Base-by-base conservation (phyloP, 2,888 invertebrate genomes). In the Brachyptera risi region DNA sequence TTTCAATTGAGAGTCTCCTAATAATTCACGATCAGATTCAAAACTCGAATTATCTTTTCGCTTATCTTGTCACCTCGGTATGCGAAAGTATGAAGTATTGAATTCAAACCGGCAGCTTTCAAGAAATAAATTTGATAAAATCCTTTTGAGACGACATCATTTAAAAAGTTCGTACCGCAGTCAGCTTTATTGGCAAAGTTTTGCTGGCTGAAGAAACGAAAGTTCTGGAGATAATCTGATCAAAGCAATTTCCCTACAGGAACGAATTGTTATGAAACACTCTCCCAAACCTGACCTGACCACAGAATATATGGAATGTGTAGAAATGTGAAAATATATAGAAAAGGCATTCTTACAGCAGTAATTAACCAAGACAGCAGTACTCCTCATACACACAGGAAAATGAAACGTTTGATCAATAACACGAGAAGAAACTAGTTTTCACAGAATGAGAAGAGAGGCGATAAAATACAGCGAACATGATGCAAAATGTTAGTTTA, bases 191-290 rank as follows among this genome's bases (percentile, higher is more conserved):
- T 21, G 47, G 9, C 21, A 47, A 47, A 47, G 23, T 47, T 47
- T 24, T 17, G 21, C 23, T 24, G 21, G 21, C 23, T 47, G 23
- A 47, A 47, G 47, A 47, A 47, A 47, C 47, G 24, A 47, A 47
- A 47, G 47, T 47, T 42, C 42, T 31, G 31, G 24, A 24, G 31
- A 21, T 47, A 47, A 47, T 21, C 47, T 24, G n/a, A 24, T 47
- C 21, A 47, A 47, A 21, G 47, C 47, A 47, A 47, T 47, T 47
- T 47, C 47, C 47, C 47, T 47, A 24, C n/a, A 47, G n/a, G n/a
- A 4, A 47, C 21, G 47, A 47, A 47, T 47, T 21, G 47, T 47
- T 47, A 47, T 21, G 47, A 47, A 31, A 31, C 11, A 31, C 31
- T 11, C n/a, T n/a, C n/a, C 31, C 11, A 7, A 31, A 31, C 7